Base-by-base conservation (phyloP, 2,888 invertebrate species). In the Siphonodentalium dalli region DNA sequence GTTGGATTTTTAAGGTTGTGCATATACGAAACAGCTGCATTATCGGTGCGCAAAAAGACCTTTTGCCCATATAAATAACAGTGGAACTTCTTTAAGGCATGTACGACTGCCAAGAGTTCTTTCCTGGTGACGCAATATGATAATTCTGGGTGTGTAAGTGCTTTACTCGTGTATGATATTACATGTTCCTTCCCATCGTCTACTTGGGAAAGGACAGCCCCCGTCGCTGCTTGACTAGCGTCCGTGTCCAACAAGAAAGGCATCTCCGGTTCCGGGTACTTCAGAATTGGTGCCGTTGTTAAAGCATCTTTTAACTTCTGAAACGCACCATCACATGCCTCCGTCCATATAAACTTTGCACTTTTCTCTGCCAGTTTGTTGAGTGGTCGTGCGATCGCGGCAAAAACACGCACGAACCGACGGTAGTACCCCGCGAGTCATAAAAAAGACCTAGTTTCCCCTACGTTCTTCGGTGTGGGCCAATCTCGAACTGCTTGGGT, bases 51-150 rank as follows among this genome's bases (percentile, higher is more conserved):
- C n/a, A 43, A 23, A 18, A 41, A 26, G 15, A 54, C 33, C 26
- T 18, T 28, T 20, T 49, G 40, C 31, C 35, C 41, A 27, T 33
- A 27, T 9, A 49, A 26, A 24, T 38, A 49, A 21, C 21, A 21
- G 24, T 54, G 41, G 24, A 54, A 43, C 7, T n/a, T 21, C 29
- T 49, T 54, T 6, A 54, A 26, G 8, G 54, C 48, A 38, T 31
- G 26, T 15, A 54, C 43, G 26, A 43, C 35, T 23, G 49, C 49
- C 20, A 54, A 38, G 33, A 41, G 46, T 44, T 54, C 43, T 54
- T 54, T 48, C 18, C 41, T 23, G 13, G 43, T 49, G 21, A 49
- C 29, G 24, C 37, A n/a, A 21, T 49, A 39, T 31, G 48, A 23
- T 37, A 15, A 20, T 27, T 38, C 39, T 31, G 31, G 38, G 33